Base-by-base conservation (phyloP, 2,888 invertebrate species). In the Dicycla oo region DNA sequence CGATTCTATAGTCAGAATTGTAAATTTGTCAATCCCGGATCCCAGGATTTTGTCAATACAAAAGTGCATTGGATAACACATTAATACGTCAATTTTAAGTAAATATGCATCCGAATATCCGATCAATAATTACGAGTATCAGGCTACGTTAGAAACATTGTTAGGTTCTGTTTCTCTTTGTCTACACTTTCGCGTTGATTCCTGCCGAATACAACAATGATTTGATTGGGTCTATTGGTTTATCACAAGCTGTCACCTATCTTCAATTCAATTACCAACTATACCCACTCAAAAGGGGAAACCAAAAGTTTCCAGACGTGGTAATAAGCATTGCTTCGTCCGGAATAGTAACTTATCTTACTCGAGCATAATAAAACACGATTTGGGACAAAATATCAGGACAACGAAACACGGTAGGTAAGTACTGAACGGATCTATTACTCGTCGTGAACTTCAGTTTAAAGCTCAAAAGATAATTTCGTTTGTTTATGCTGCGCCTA, bases 391-490 rank as follows among this genome's bases (percentile, higher is more conserved):
- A 75, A 81, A 69, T 56, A 65, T 75, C 75, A 69, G 30, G 23
- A 62, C 34, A 62, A 56, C 30, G 45, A 40, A 62, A 69, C 64
- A 60, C 23, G 54, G 80, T 81, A 51, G 54, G 80, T 81, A 51
- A 82, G 53, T 65, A 73, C 61, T 69, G 67, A 70, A 80, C 68
- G 57, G 71, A 80, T 80, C 80, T 73, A 76, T 82, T 78, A 80
- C 73, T 68, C 60, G 77, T 83, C 79, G 70, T 79, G 81, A 81
- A 87, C 81, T 83, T 83, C 72, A 83, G 76, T 81, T 83, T 82
- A 86, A 86, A 82, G 80, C 77, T 79, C 69, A 75, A 79, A 85
- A 81, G 75, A 78, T 85, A 87, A 87, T 85, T 83, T 85, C 74
- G 77, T 80, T 75, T 79, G 85, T 87, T 86, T 85, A 85, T 81